phyloP scores from a whole-genome alignment of 2,888 invertebrate species.

The Flexamia atlantica region DNA sequence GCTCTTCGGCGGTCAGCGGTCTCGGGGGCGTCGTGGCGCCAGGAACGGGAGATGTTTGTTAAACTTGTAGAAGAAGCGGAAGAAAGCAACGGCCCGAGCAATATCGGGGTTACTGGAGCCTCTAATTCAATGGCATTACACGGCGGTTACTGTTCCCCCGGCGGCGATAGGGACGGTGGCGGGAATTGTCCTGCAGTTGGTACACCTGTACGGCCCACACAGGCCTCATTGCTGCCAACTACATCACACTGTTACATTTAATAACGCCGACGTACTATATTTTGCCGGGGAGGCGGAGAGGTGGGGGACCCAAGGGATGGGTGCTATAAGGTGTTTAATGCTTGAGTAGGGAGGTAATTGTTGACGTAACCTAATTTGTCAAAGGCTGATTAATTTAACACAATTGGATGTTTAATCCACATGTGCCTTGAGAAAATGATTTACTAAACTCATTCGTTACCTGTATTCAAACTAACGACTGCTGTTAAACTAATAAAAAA shows the following conservation, averaged over 20 bases:
- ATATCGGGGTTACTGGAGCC: slow-evolving; percentile 59
- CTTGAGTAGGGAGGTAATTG: too few species aligned
- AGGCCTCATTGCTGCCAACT: slow-evolving; percentile 59
- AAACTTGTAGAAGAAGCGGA: slow-evolving; percentile 54
- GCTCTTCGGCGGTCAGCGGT: slow-evolving; percentile 47
- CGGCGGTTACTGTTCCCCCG: slow-evolving; percentile 66
- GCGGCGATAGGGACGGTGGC: slow-evolving; percentile 61
- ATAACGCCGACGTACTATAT: slow-evolving; percentile 36
- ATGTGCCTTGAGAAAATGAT: too few species aligned
- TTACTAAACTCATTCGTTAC: too few species aligned
- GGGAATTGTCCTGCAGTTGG: slow-evolving; percentile 61
- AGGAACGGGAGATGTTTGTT: slow-evolving; percentile 51
- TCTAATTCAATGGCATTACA: slow-evolving; percentile 69
- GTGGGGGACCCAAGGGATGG: too few species aligned
- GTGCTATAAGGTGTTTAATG: too few species aligned
- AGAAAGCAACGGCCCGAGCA: slow-evolving; percentile 28
- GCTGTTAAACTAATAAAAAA: too few species aligned
- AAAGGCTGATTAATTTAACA: too few species aligned
- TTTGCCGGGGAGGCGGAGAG: neutral
- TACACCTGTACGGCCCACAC: slow-evolving; percentile 59
- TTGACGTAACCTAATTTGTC: too few species aligned
- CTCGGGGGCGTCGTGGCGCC: slow-evolving; percentile 20
- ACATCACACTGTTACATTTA: slow-evolving; percentile 52
- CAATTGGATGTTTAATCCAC: too few species aligned
- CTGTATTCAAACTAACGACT: too few species aligned